Base-by-base conservation (phyloP, 2,797 vertebrate species). In the Harpagifer antarcticus region DNA sequence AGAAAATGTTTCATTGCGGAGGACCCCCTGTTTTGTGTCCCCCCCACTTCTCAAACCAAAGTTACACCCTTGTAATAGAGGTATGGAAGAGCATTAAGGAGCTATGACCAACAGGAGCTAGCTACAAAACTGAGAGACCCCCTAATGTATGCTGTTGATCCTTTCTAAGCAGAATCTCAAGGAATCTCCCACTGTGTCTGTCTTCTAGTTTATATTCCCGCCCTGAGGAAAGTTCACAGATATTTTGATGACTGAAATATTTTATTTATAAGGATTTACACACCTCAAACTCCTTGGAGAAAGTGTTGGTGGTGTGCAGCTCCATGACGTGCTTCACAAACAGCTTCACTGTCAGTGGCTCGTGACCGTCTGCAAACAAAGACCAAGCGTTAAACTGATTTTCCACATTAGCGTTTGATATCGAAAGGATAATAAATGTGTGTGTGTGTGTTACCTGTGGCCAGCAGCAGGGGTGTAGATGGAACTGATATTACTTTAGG, bases 271-370 rank as follows among this genome's bases (percentile, higher is more conserved):
- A 64, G 67, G 11, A 13, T 3, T 2, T 4, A 79, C 65, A 1
- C 95, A 98, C 98, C 98, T 99, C 97, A 93, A 99, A 99, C 94
- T 99, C 97, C 92, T 98, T 96, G 88, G 94, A 95, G 94, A 99
- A 99, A 43, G 95, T 96, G 95, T 92, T 97, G 91, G 91, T 96
- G 92, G 93, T 88, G 93, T 99, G 97, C 85, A 99, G 97, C 81
- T 98, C 96, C 89, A 95, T 94, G 79, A 99, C 97, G 56, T 98
- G 98, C 87, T 96, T 97, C 88, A 97, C 97, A 89, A 99, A 99
- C 91, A 98, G 96, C 89, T 97, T 99, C 92, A 98, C 94, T 59
- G 97, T 95, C 93, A 99, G 95, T 52, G 97, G 95, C 95, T 96
- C 97, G 76, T 97, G 94, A 86, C 97, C 96, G 2, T 95, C 95